These are phyloP conservation scores for Apis dorsata DNA, from an alignment of 1,140 invertebrate genomes.

Conservation along the genomic window DNA sequence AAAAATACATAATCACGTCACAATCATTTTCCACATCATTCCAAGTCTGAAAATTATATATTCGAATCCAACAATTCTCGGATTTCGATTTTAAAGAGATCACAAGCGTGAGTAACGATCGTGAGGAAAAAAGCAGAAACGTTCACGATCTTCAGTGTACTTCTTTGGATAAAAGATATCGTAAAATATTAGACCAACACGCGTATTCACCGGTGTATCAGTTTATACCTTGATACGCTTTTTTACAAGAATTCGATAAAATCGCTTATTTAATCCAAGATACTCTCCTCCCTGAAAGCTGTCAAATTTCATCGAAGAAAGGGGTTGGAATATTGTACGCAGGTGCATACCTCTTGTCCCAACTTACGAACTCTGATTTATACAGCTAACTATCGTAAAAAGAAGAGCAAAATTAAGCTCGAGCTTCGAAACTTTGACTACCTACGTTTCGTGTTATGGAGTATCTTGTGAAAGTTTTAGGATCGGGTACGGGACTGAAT, in stretches of 20 bases:
- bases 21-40: too few species aligned
- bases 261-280: conserved; percentile 21
- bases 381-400: neutral
- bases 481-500: neutral
- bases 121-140: neutral
- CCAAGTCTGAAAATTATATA: too few species aligned
- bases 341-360: neutral
- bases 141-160: neutral
- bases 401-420: neutral
- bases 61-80: neutral
- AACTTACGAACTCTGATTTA: neutral
- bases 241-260: neutral
- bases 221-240: neutral
- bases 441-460: neutral
- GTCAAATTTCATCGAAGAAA: neutral
- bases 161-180: conserved; percentile 18
- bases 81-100: neutral
- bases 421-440: neutral
- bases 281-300: neutral
- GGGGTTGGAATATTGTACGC: neutral
- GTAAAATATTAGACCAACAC: conserved; percentile 23
- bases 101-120: conserved; percentile 64
- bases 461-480: neutral
- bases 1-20: too few species aligned
- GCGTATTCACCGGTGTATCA: neutral